These are phyloP conservation scores for Cyprinodon tularosa DNA, from an alignment of 2,113 vertebrate species.

Conservation along the genomic window DNA sequence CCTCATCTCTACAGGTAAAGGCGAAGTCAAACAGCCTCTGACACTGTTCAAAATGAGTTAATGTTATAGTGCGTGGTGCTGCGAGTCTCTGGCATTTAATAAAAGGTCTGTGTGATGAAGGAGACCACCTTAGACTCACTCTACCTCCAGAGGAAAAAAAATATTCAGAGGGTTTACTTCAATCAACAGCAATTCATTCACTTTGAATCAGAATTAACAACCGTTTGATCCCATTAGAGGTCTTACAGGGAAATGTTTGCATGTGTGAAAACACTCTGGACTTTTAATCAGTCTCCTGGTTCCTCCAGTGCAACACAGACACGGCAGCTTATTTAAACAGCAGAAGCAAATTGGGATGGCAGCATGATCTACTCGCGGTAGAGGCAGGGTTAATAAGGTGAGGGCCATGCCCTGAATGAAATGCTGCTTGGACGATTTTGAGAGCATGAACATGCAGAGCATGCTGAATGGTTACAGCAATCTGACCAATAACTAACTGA, in stretches of 20 bases:
- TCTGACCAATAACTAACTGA: constrained; percentile 5
- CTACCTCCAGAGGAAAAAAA: constrained; percentile 17
- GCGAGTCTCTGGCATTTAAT: constrained; percentile 74
- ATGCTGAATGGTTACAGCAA: constrained; percentile 3
- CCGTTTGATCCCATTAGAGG: constrained; percentile 26
- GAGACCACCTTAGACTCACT: constrained; percentile 45
- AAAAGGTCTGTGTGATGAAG: constrained; percentile 66
- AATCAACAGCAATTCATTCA: constrained; percentile 35
- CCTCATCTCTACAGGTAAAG: constrained; percentile 40
- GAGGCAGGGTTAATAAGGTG: constrained; percentile 32
- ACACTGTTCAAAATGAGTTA: constrained; percentile 69
- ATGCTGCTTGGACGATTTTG: constrained; percentile 16
- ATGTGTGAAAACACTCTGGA: constrained; percentile 11
- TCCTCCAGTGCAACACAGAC: constrained; percentile 21
- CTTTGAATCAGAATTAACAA: constrained; percentile 11
- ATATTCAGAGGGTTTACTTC: constrained; percentile 9
- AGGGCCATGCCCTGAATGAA: constrained; percentile 10
- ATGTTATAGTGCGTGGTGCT: constrained; percentile 24
- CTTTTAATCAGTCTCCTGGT: not conserved
- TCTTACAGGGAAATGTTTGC: constrained; percentile 8
- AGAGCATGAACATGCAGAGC: constrained; percentile 14
- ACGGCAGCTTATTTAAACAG: not conserved
- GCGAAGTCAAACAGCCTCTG: constrained; percentile 63
- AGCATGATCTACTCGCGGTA: constrained; percentile 21
- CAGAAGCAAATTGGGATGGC: constrained; percentile 17